These are phyloP conservation scores for Tangara arthus DNA, from an alignment of 2,797 vertebrate genomes.

Conservation along the genomic window DNA sequence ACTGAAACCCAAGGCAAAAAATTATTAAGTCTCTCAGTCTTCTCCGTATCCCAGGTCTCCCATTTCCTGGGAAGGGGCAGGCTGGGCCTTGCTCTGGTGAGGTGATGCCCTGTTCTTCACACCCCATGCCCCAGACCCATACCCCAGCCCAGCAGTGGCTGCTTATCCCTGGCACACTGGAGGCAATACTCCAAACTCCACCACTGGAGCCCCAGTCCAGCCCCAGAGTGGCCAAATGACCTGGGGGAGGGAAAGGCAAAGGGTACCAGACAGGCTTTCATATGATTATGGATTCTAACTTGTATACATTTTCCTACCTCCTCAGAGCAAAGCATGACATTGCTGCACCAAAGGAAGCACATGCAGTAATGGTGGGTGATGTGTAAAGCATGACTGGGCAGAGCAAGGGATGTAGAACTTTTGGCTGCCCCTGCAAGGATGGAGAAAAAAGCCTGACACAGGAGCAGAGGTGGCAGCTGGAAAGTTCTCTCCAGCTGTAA, in stretches of 20 bases:
- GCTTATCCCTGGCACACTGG: background rate
- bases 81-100: background rate
- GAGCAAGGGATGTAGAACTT: background rate
- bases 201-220: background rate
- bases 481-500: background rate
- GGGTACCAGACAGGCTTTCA: background rate
- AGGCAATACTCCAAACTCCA: background rate
- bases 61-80: background rate
- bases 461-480: background rate
- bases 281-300: background rate
- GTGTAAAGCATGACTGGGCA: background rate
- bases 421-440: background rate
- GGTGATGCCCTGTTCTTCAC: background rate
- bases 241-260: background rate
- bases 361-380: too few relatives aligned
- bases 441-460: background rate
- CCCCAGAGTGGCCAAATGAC: background rate
- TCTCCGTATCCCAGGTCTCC: background rate
- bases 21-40: background rate
- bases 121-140: accelerated
- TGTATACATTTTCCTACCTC: background rate
- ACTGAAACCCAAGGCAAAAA: background rate
- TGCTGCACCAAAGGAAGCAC: background rate
- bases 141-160: background rate
- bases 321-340: background rate